Conservation (phyloP, 2,888 invertebrate species). For the Allacma fusca region DNA sequence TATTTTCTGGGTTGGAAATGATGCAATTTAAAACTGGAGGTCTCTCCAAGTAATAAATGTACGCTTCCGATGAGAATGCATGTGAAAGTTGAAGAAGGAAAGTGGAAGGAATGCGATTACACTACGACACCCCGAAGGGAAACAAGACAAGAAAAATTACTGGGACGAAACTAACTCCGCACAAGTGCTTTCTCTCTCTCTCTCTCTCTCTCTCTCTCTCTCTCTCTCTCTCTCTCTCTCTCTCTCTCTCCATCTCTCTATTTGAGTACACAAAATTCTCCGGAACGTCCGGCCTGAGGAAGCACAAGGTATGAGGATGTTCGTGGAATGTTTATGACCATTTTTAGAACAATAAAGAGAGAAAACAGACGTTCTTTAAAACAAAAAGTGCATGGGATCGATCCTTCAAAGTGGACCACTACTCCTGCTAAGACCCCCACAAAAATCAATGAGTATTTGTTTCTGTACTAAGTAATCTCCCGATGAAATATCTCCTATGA, state of each 20-base stretch:
- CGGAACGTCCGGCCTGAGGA: neutral
- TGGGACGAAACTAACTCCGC: neutral
- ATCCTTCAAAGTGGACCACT: constrained; percentile 30
- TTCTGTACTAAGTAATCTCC: constrained; percentile 38
- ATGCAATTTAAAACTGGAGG: neutral
- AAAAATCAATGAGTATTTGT: constrained; percentile 45
- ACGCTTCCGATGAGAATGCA: neutral
- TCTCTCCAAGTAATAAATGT: constrained; percentile 12
- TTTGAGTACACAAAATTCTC: neutral
- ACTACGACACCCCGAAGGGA: constrained; percentile 36
- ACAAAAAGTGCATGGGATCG: constrained; percentile 46
- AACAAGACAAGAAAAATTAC: constrained; percentile 17
- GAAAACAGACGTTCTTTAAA: constrained; percentile 34
- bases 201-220: too few relatives aligned
- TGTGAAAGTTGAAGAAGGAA: neutral
- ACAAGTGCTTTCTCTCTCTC: too few relatives aligned
- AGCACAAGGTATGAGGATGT: neutral
- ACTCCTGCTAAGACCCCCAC: neutral
- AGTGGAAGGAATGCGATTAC: neutral
- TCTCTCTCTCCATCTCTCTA: too few relatives aligned
- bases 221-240: too few relatives aligned
- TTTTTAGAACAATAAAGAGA: constrained; percentile 33
- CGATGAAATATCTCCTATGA: constrained; percentile 41
- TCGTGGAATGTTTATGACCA: constrained; percentile 34
- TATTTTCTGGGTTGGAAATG: too few relatives aligned